Percentiles rank a stretch among this genome's conserved stretches.
Evolutionary conservation across 2,797 vertebrate species (phyloP).

Genomic region (Intellagama lesueurii): DNA sequence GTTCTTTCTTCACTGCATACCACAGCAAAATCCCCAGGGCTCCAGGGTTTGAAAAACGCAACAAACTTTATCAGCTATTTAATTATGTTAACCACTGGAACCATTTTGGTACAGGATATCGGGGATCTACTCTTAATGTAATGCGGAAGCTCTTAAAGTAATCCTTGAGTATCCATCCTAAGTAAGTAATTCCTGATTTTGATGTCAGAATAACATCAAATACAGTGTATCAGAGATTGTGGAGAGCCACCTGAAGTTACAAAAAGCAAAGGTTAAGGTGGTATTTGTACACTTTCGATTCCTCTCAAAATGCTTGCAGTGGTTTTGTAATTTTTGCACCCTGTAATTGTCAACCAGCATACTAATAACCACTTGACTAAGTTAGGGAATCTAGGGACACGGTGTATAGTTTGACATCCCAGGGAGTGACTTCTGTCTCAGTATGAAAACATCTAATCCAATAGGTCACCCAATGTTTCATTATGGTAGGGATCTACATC

Average conservation of each 20-base stretch:
- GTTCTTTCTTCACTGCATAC: conserved; percentile 91
- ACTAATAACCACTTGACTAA: conserved; percentile 11
- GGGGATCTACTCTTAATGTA: conserved; percentile 71
- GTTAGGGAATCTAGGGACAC: neutral
- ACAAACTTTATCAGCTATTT: conserved; percentile 93
- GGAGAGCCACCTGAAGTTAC: neutral
- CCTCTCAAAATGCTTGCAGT: conserved; percentile 43
- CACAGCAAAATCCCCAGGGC: conserved; percentile 90
- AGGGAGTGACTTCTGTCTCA: neutral
- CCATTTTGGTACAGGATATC: conserved; percentile 92
- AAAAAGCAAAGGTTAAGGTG: conserved; percentile 2
- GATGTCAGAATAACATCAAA: neutral
- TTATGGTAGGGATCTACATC: neutral
- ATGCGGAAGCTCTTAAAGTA: conserved; percentile 75
- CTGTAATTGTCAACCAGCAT: conserved; percentile 8
- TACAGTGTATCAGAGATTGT: neutral
- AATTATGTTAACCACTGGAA: conserved; percentile 99
- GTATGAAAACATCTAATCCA: fast-evolving
- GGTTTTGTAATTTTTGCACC: conserved; percentile 40
- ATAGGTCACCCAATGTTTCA: neutral
- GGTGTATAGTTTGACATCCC: neutral
- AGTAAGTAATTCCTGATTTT: neutral
- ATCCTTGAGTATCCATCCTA: neutral
- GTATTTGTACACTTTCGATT: conserved; percentile 9
- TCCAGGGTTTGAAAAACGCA: conserved; percentile 87